Conservation (phyloP, 2,888 invertebrate genomes). For the Ceriagrion tenellum region DNA sequence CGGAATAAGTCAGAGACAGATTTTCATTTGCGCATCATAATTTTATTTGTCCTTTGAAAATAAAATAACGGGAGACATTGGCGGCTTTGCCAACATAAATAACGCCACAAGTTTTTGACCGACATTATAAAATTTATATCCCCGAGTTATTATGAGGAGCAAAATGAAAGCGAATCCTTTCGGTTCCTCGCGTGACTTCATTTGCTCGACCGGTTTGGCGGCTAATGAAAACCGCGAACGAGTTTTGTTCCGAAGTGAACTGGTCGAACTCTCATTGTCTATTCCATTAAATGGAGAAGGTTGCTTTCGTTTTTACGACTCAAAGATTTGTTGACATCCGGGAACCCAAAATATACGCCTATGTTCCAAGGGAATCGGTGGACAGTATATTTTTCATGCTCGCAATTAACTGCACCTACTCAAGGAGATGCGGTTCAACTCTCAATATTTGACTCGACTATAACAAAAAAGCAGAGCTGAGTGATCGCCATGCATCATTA, state of each 20-base stretch:
- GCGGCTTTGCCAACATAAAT: neutral
- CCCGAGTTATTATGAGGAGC: neutral
- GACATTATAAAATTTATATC: neutral
- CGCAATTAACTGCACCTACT: too few relatives aligned
- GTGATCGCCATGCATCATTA: too few relatives aligned
- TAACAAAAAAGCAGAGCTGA: too few relatives aligned
- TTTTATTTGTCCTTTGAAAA: neutral
- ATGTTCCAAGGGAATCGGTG: too few relatives aligned
- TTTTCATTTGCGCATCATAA: neutral
- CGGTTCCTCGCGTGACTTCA: neutral
- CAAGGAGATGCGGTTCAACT: too few relatives aligned
- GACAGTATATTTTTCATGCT: too few relatives aligned
- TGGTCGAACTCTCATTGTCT: neutral
- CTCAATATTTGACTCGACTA: too few relatives aligned
- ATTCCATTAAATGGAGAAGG: neutral
- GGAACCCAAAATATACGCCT: neutral
- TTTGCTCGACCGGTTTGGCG: neutral
- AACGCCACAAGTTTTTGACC: neutral
- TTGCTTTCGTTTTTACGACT: neutral
- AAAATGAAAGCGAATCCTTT: slow-evolving; percentile 34
- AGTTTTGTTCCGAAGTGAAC: neutral
- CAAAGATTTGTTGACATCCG: neutral
- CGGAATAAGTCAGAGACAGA: neutral
- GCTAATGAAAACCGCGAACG: neutral
- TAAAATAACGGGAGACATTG: neutral